Base-by-base conservation (phyloP, 1,140 invertebrate genomes). In the Eumaeus atala region DNA sequence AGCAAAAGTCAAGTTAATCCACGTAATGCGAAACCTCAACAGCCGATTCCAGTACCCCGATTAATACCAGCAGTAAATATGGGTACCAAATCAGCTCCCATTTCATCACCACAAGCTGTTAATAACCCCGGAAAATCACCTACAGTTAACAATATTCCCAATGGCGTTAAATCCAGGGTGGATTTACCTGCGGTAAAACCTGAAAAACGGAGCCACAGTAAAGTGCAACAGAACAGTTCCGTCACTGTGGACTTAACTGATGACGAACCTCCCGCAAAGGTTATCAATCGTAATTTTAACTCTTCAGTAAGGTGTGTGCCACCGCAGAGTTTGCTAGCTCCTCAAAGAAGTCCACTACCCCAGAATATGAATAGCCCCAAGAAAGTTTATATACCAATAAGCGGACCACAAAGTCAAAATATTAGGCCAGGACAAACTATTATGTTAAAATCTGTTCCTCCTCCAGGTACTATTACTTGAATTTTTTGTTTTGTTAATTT, bases 201-300 rank as follows among this genome's bases (percentile, higher is more conserved):
- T 11, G 87, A 88, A 59, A 88, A 88, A 54, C 70, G 87, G 36
- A 17, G 63, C 5, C 65, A 60, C 21, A 58, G 49, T 35, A 64
- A 65, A 59, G 56, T 58, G 42, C 56, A 60, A 36, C 50, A 60
- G 40, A 59, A 50, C n/a, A 59, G 48, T 54, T 69, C 77, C 10
- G 70, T 74, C 17, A 87, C 86, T 4, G 86, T 88, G n/a, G 86
- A 88, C 54, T 64, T 88, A 44, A 88, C 87, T 9, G 86, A 87
- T 54, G 87, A 88, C 54, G 87, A 88, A 60, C 86, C 87, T n/a
- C 85, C 87, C 5, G 10, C 74, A 1, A 88, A 88, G 54, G 10
- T 73, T 5, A 36, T 59, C 3, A 61, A 66, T 42, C 62, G 53
- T 37, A 67, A 61, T 0, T 38, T 69, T 0, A 61, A 64, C 35